Conservation (phyloP, 2,797 vertebrate genomes). For the Alauda arvensis region DNA sequence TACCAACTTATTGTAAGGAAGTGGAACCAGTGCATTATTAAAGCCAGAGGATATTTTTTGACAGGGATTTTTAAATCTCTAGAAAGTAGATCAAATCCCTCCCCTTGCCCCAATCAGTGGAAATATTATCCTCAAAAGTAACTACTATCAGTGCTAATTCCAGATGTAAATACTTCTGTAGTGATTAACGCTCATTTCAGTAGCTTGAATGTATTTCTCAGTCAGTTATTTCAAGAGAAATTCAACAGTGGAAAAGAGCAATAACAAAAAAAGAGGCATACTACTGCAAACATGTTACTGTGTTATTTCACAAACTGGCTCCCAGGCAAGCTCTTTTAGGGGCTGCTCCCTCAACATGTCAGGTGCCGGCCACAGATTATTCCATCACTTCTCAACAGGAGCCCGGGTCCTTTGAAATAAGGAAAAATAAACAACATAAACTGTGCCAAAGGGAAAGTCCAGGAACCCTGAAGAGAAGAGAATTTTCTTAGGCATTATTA, state of each 20-base stretch:
- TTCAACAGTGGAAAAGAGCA: constrained; percentile 19
- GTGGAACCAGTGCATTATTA: background rate
- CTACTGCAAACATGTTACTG: constrained; percentile 68
- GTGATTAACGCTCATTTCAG: constrained; percentile 2
- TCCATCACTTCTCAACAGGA: constrained; percentile 67
- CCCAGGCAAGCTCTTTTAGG: constrained; percentile 62
- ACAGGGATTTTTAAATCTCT: background rate
- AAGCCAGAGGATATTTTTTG: background rate
- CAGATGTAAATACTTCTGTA: background rate
- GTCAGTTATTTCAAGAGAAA: constrained; percentile 42
- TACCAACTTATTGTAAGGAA: background rate
- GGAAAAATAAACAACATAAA: constrained; percentile 68
- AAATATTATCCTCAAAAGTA: background rate
- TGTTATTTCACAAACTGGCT: constrained; percentile 66
- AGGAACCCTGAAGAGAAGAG: constrained; percentile 36
- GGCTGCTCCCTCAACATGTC: constrained; percentile 61
- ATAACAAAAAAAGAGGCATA: constrained; percentile 41
- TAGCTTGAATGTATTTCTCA: constrained; percentile 11
- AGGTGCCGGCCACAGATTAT: constrained; percentile 58
- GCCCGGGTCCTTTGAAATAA: constrained; percentile 69
- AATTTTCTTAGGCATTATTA: constrained; percentile 8
- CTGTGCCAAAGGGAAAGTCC: constrained; percentile 29
- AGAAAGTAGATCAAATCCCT: background rate
- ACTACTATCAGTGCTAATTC: background rate
- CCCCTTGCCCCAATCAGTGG: background rate